phyloP scores from a whole-genome alignment of 2,797 vertebrate genomes.

The Bryconaethiops microstoma region DNA sequence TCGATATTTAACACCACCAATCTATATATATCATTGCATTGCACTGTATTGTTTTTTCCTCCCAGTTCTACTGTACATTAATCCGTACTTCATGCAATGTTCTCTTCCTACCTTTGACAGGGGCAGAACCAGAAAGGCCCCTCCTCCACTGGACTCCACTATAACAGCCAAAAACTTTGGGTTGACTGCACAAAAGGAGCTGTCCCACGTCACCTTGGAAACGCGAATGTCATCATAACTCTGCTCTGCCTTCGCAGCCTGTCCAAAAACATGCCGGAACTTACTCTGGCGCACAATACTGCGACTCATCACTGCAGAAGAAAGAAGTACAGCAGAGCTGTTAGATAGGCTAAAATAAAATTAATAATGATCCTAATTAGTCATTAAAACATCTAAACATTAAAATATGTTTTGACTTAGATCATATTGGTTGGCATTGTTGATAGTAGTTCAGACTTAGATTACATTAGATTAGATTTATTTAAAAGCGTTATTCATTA shows the following conservation, averaged over 20 bases:
- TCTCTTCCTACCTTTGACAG: slow-evolving; percentile 83
- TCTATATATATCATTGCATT: too few relatives aligned
- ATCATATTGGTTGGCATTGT: not conserved
- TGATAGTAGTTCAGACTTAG: not conserved
- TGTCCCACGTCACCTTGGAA: slow-evolving; percentile 98
- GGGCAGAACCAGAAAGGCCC: slow-evolving; percentile 91
- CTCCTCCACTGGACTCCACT: slow-evolving; percentile 93
- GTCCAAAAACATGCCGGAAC: slow-evolving; percentile 97
- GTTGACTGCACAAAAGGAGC: slow-evolving; percentile 96
- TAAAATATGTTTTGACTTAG: not conserved
- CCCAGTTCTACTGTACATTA: not conserved
- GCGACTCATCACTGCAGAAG: slow-evolving; percentile 90
- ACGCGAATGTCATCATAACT: slow-evolving; percentile 97
- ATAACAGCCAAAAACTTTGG: slow-evolving; percentile 98
- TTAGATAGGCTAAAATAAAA: not conserved
- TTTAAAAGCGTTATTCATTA: not conserved
- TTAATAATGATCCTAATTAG: not conserved
- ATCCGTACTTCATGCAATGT: not conserved
- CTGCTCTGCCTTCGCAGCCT: slow-evolving; percentile 93
- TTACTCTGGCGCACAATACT: slow-evolving; percentile 98
- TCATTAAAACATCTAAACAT: not conserved
- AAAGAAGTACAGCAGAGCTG: slow-evolving; percentile 12
- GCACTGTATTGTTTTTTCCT: too few relatives aligned
- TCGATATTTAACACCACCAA: too few relatives aligned
- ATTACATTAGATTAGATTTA: too few relatives aligned